A percentile compares a stretch with the other conserved stretches of the same genome.
phyloP scores from a whole-genome alignment of 2,113 vertebrate species.

The Archocentrus centrarchus region DNA sequence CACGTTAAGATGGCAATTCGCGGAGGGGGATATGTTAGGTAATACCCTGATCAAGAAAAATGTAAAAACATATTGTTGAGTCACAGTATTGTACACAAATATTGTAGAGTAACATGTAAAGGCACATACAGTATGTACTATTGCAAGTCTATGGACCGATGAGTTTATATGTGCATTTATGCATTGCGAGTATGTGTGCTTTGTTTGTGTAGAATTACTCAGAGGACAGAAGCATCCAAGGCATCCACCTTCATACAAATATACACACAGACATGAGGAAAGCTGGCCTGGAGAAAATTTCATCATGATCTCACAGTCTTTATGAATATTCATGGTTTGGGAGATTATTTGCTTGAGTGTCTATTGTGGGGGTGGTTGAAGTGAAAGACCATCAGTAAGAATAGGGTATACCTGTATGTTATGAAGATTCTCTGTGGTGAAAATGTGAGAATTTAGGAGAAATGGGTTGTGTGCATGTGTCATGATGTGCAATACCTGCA shows the following conservation, averaged over 20 bases:
- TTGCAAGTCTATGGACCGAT: not conserved
- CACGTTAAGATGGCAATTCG: too few species aligned
- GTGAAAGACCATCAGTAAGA: conserved; percentile 1
- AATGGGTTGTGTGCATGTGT: not conserved
- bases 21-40: not conserved
- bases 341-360: conserved; percentile 8
- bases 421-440: not conserved
- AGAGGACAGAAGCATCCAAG: conserved; percentile 46
- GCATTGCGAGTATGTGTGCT: conserved; percentile 25
- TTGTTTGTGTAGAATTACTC: conserved; percentile 53
- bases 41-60: conserved; percentile 8
- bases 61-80: not conserved
- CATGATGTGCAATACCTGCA: not conserved
- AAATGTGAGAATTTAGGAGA: not conserved
- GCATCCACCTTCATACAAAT: conserved; percentile 20
- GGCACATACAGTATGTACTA: not conserved
- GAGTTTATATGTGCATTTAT: conserved; percentile 11
- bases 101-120: not conserved
- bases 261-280: conserved; percentile 3
- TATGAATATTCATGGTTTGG: conserved; percentile 57
- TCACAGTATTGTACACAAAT: not conserved
- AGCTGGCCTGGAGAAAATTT: conserved; percentile 44
- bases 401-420: not conserved
- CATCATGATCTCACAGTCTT: conserved; percentile 44
- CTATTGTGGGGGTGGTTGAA: not conserved